Base-by-base conservation (phyloP, 2,113 vertebrate species). In the Pogonocichla stellata region DNA sequence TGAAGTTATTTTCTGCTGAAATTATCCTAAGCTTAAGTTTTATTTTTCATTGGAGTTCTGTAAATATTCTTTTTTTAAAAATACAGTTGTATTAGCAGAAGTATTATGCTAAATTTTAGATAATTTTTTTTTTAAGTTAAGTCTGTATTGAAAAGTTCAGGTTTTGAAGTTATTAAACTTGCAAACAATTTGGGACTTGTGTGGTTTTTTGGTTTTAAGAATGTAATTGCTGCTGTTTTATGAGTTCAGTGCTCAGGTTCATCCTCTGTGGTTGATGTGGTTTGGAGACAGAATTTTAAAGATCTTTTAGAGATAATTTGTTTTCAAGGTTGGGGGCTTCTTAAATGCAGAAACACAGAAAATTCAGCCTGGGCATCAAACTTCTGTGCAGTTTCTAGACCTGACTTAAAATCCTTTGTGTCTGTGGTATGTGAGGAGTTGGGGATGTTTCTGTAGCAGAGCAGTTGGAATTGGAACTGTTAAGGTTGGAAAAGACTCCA, bases 161-260 rank as follows among this genome's bases (percentile, higher is more conserved):
- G 16, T 90, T 57, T 82, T 5, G n/a, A 88, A 88, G n/a, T 64
- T 64, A 96, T 96, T 94, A 96, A 97, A 96, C 78, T 65, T 73
- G 5, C 65, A 12, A 92, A 86, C 58, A 56, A 3, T 78, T 92
- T 50, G 19, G 40, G 64, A 23, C 54, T 75, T 5, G 29, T 67
- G 78, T 96, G 26, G 1, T 26, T 58, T 66, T 62, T 66, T 64
- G 82, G 51, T 72, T 50, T 74, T 79, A 33, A 33, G 33, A 22
- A n/a, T 31, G 9, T 16, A 23, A n/a, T 45, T 53, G 12, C 5
- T 47, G 2, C 56, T 50, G 23, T 54, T 8, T 69, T 10, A 15
- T 0, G 5, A 43, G 40, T 5, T 2, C 31, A 3, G 62, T 43
- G 36, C 38, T 15, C 31, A 72, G 34, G 8, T n/a, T 60, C 3